A percentile compares a stretch with the other conserved stretches of the same genome.
Conservation (phyloP, 2,113 vertebrate genomes). For the Hymenochirus boettgeri region DNA sequence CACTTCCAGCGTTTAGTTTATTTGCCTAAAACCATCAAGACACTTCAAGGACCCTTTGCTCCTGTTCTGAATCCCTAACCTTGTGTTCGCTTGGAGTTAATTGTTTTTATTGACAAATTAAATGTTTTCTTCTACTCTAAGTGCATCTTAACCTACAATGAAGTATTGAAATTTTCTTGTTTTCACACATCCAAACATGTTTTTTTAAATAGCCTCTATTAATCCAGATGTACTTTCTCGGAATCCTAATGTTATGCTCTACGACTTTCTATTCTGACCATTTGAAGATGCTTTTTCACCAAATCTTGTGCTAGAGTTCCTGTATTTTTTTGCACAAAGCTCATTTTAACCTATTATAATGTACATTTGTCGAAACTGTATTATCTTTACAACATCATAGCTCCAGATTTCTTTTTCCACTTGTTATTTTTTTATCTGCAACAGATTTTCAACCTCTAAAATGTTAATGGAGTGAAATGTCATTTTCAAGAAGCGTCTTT, state of each 20-base stretch:
- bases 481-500: conserved; percentile 20
- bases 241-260: conserved; percentile 28
- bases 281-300: background rate
- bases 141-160: conserved; percentile 41
- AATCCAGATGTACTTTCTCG: conserved; percentile 32
- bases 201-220: conserved; percentile 28
- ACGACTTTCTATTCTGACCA: conserved; percentile 7
- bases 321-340: background rate
- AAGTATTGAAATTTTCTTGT: conserved; percentile 34
- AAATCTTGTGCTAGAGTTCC: background rate
- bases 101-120: conserved; percentile 44
- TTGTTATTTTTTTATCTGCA: conserved; percentile 16
- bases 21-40: conserved; percentile 28
- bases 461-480: conserved; percentile 34
- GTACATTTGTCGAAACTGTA: background rate
- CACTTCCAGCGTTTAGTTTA: conserved; percentile 40
- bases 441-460: conserved; percentile 14
- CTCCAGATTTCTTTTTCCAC: conserved; percentile 25
- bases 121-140: conserved; percentile 42
- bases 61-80: conserved; percentile 36
- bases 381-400: conserved; percentile 15
- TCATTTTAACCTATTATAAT: no score
- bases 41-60: conserved; percentile 39
- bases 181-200: conserved; percentile 35
- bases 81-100: conserved; percentile 34